These are phyloP conservation scores for Hafferia zeledoni DNA, from an alignment of 2,797 vertebrate genomes.

Conservation along the genomic window DNA sequence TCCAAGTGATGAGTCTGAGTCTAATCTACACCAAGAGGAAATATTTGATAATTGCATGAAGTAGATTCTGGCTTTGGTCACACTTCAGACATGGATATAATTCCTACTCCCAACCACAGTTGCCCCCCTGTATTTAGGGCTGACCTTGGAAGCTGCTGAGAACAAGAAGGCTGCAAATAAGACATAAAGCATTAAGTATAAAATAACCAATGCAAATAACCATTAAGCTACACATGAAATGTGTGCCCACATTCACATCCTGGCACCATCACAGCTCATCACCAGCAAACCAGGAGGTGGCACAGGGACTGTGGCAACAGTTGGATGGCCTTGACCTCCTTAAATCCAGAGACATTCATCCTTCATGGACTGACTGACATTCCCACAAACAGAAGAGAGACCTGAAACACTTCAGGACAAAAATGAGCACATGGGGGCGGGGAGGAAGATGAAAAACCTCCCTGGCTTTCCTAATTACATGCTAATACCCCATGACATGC, in stretches of 20 bases:
- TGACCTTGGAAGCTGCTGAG: neutral
- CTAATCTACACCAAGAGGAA: neutral
- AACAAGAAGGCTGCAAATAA: neutral
- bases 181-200: neutral
- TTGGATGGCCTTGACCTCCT: neutral
- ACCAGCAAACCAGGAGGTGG: accelerated
- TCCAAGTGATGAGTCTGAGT: neutral
- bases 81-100: neutral
- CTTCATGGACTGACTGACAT: neutral
- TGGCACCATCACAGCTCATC: neutral
- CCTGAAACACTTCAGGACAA: neutral
- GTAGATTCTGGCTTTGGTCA: slow-evolving; percentile 4
- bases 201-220: neutral
- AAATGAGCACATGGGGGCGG: neutral
- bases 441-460: neutral
- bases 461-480: neutral
- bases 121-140: neutral
- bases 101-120: neutral
- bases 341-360: neutral
- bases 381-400: neutral
- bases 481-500: neutral
- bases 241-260: accelerated
- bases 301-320: neutral
- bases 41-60: neutral
- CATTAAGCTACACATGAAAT: neutral